Evolutionary conservation across 2,797 vertebrate genomes (phyloP).

Genomic region (Mycteria americana): DNA sequence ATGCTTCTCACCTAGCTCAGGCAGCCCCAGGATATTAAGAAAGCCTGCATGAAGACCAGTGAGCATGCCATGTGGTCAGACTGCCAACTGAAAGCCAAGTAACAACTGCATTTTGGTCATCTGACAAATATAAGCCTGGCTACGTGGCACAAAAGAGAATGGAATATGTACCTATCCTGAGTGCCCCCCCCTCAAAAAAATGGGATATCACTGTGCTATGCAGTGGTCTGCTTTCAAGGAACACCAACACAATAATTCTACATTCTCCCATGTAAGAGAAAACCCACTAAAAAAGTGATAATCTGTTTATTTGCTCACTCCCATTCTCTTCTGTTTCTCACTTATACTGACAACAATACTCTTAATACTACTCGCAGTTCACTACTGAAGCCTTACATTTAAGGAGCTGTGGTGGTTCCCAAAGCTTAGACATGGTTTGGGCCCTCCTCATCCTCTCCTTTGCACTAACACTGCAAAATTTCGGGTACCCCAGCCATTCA

Average conservation of each 20-base stretch:
- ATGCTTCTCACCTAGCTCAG: background rate
- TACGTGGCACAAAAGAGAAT: background rate
- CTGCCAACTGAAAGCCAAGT: background rate
- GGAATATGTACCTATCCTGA: background rate
- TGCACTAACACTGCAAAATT: background rate
- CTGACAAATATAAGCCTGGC: background rate
- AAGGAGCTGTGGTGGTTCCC: background rate
- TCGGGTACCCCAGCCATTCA: background rate
- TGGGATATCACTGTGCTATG: background rate
- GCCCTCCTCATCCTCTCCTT: background rate
- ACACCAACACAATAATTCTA: background rate
- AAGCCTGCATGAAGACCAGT: background rate
- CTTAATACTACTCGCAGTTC: background rate
- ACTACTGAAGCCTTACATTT: background rate
- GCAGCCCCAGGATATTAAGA: background rate
- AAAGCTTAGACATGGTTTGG: background rate
- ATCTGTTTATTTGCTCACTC: background rate
- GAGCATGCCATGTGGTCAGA: background rate
- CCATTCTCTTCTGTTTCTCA: background rate
- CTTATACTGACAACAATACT: background rate
- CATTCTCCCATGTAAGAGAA: background rate
- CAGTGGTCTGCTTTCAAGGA: background rate
- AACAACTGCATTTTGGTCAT: background rate
- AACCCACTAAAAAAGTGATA: background rate
- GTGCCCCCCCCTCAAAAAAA: accelerated